phyloP scores from a whole-genome alignment of 1,140 invertebrate species.

The Cyclina sinensis region DNA sequence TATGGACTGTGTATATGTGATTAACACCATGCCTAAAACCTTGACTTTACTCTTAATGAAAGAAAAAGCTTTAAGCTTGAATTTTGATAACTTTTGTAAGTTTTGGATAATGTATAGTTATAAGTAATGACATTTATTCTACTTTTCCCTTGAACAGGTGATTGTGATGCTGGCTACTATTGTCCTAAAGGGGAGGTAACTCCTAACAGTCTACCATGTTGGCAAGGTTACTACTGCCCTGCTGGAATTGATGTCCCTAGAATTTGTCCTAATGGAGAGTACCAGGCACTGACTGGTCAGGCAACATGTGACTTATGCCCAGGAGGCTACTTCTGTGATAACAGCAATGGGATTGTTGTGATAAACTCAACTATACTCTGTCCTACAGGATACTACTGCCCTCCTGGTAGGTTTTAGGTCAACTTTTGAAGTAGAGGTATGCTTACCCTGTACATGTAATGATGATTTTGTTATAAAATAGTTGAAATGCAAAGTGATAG shows the following conservation, averaged over 20 bases:
- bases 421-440: too few species aligned
- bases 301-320: conserved; percentile 81
- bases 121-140: too few species aligned
- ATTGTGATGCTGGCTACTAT: conserved; percentile 83
- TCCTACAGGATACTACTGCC: conserved; percentile 84
- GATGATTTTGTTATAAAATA: too few species aligned
- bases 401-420: conserved; percentile 78
- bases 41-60: too few species aligned
- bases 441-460: too few species aligned
- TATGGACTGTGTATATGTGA: too few species aligned
- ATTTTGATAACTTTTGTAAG: too few species aligned
- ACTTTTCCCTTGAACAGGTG: conserved; percentile 68
- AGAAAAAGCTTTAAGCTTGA: too few species aligned
- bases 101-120: too few species aligned
- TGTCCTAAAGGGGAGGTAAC: conserved; percentile 80
- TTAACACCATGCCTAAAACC: too few species aligned
- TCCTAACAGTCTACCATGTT: conserved; percentile 74
- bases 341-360: conserved; percentile 81
- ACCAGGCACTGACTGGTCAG: conserved; percentile 80
- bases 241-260: conserved; percentile 75
- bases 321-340: conserved; percentile 84
- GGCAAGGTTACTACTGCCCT: conserved; percentile 82
- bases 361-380: conserved; percentile 82
- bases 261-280: conserved; percentile 83
- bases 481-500: too few species aligned